Evolutionary conservation across 2,113 vertebrate genomes (phyloP).

Genomic region (Chionodraco myersi): DNA sequence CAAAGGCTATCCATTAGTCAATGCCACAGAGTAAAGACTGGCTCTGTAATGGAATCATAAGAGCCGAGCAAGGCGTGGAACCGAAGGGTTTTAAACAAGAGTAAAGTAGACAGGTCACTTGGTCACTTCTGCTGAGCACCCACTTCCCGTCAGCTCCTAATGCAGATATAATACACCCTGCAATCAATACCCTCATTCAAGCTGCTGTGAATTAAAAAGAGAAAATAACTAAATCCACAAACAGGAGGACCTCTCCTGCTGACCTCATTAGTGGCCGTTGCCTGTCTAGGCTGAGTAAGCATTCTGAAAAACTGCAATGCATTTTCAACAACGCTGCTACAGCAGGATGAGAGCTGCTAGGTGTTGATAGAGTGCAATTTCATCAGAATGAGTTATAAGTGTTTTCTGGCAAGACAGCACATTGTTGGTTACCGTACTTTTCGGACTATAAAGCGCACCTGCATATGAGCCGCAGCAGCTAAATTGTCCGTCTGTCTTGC

Average conservation of each 20-base stretch:
- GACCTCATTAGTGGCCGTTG: conserved; percentile 52
- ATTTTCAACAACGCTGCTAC: conserved; percentile 16
- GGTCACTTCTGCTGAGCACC: conserved; percentile 11
- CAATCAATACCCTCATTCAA: conserved; percentile 28
- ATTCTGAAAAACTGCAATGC: conserved; percentile 30
- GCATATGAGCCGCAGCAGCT: too few relatives aligned
- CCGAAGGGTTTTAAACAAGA: conserved; percentile 38
- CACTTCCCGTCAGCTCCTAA: conserved; percentile 24
- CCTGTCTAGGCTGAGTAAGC: conserved; percentile 50
- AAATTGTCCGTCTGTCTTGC: too few relatives aligned
- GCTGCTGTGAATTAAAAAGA: conserved; percentile 16
- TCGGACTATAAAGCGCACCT: too few relatives aligned
- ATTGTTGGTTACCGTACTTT: background rate
- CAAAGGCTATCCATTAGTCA: conserved; percentile 77
- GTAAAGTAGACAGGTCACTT: conserved; percentile 4
- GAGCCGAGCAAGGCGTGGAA: conserved; percentile 43
- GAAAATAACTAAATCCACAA: conserved; percentile 23
- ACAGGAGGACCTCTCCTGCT: conserved; percentile 18
- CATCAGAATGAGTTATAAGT: conserved; percentile 26
- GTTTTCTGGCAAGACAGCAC: background rate
- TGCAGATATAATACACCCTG: conserved; percentile 27
- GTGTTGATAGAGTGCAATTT: conserved; percentile 34
- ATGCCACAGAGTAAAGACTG: conserved; percentile 60
- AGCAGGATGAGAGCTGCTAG: background rate
- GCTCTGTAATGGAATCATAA: conserved; percentile 63